Base-by-base conservation (phyloP, 2,113 vertebrate species). In the Scomber colias region DNA sequence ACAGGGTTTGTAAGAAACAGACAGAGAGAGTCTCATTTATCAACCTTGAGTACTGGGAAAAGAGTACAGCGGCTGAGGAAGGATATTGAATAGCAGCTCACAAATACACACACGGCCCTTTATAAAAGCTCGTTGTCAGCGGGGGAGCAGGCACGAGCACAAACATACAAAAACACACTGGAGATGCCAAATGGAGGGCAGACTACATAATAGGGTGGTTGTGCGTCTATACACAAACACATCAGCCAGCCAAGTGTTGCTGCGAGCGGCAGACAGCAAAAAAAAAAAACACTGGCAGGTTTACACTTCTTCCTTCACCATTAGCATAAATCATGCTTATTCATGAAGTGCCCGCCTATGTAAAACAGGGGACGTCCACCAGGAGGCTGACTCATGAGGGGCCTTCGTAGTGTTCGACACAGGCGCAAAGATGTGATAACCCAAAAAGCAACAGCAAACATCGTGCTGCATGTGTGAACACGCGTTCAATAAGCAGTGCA, bases 271-370 rank as follows among this genome's bases (percentile, higher is more conserved):
- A 88, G 88, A 87, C 84, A 89, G 81, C 16, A 53, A 53, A n/a
- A n/a, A 53, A 54, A 15, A 51, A 19, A 74, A 67, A 84, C 77
- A 62, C 71, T 87, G 92, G 81, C 89, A 86, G 81, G 71, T 79
- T 68, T 87, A 83, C 84, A 67, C 82, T 71, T 77, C 82, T 75
- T 76, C 71, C 63, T 82, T 85, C 84, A 0, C 57, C 67, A 85
- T 93, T 90, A 88, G 84, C 91, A 93, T 89, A 79, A 83, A 61
- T 65, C 73, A 90, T 94, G 91, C 76, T 73, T 94, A 95, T 94
- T 94, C 91, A 94, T 92, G 85, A 90, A 84, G 62, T 11, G 76
- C 77, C 65, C 19, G 74, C 84, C 73, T 85, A 87, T 92, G 91
- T 82, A 82, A 91, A 93, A 82, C 89, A 88, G 76, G 72, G 76